Percentiles rank a stretch among this genome's conserved stretches.
phyloP scores from a whole-genome alignment of 2,797 vertebrate genomes.

The Meda fulgida region DNA sequence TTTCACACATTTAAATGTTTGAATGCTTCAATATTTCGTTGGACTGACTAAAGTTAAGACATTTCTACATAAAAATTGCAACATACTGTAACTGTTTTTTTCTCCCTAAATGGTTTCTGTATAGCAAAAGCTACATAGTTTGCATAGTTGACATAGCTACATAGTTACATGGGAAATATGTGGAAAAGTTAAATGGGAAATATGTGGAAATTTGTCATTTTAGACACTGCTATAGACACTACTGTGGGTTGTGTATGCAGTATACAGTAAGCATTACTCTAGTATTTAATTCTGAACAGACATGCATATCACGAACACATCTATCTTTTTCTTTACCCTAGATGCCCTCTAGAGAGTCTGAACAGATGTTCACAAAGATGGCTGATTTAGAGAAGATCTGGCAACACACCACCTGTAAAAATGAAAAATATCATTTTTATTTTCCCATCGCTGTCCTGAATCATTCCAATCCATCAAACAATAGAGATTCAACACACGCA shows the following conservation, averaged over 20 bases:
- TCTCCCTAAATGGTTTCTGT: not conserved
- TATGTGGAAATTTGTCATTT: not conserved
- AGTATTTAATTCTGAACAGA: conserved; percentile 12
- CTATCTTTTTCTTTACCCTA: conserved; percentile 29
- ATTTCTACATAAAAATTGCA: not conserved
- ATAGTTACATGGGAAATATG: not conserved
- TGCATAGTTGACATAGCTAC: not conserved
- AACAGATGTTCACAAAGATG: conserved; percentile 42
- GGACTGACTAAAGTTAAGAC: not conserved
- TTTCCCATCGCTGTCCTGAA: conserved; percentile 36
- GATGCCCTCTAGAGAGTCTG: conserved; percentile 31
- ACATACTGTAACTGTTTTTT: not conserved
- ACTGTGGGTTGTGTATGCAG: not conserved
- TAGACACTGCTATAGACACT: not conserved
- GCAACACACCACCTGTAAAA: conserved; percentile 33
- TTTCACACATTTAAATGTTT: not conserved
- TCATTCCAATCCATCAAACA: conserved; percentile 42
- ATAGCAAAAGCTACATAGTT: not conserved
- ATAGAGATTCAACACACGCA: conserved; percentile 31
- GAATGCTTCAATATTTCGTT: not conserved
- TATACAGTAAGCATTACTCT: not conserved
- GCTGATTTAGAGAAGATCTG: conserved; percentile 38
- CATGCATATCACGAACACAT: conserved; percentile 18
- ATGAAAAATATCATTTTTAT: conserved; percentile 47
- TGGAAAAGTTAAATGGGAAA: not conserved